Evolutionary conservation across 2,113 vertebrate genomes (phyloP), one percentile per base, ranked within the genome.

Genomic region (Onychorhynchus coronatus): DNA sequence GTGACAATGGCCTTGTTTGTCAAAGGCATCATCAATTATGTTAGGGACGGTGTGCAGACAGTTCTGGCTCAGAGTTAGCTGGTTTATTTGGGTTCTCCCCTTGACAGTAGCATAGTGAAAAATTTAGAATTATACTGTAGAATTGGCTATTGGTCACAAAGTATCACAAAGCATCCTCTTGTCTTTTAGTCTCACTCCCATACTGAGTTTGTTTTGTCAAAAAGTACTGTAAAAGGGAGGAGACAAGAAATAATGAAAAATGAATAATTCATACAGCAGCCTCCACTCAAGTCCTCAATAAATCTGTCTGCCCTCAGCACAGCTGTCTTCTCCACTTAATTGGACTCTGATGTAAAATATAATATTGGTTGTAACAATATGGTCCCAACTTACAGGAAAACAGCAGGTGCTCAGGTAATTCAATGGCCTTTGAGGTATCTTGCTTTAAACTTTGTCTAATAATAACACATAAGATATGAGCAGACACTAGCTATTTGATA

Each of bases 1-100:
- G 8, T 39, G 86, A 96, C 93, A 94, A 95, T 95, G 76, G 76
- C 80, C 81, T 95, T 94, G 84, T 96, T 96, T 96, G 73, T 96
- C 80, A 92, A 96, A 96, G 90, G 90, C 96, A 88, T 90, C 94
- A 94, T 96, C 90, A 94, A 63, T 96, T 96, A 89, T 93, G 83
- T 94, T 96, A 91, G 88, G 80, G 91, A 96, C 86, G n/a, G 95
- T 96, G 95, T 96, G 93, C 93, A 94, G 95, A 97, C 96, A 94
- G 89, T 93, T 96, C 80, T 95, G 92, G 70, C 83, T 88, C 76
- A 66, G 88, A 85, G 76, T 56, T 50, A 76, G 70, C 73, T 33
- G 28, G 41, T 89, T 89, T 80, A 49, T 96, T 91, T 91, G 59
- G 53, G 77, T 82, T 96, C 66, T 85, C 41, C 76, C 76, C 41